Percentiles rank a stretch among this genome's conserved stretches.
Evolutionary conservation across 2,113 vertebrate species (phyloP).

Genomic region (Vidua chalybeata): DNA sequence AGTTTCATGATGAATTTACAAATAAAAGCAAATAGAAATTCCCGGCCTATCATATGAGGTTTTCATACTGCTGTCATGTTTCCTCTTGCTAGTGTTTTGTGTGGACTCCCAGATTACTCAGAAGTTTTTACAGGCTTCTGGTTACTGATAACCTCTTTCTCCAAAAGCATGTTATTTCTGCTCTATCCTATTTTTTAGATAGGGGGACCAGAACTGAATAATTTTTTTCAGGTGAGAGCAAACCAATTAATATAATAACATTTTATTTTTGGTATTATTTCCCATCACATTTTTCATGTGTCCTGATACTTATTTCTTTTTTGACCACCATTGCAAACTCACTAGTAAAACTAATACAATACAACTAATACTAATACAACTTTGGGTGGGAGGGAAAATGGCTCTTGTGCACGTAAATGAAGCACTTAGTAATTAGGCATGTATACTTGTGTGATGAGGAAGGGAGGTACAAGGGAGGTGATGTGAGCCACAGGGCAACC

Average conservation of each 20-base stretch:
- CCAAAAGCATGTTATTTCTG: slow-evolving; percentile 5
- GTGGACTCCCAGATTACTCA: background rate
- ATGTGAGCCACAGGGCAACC: background rate
- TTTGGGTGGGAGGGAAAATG: background rate
- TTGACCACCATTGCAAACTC: background rate
- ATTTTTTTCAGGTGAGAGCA: slow-evolving; percentile 41
- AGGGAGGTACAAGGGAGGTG: background rate
- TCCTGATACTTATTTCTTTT: background rate
- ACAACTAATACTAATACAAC: background rate
- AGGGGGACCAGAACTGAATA: slow-evolving; percentile 45
- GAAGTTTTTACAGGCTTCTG: background rate
- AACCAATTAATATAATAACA: background rate
- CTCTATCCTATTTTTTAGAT: slow-evolving; percentile 31
- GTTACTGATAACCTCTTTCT: background rate
- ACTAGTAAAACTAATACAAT: background rate
- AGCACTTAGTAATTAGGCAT: background rate
- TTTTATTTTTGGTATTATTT: slow-evolving; percentile 8
- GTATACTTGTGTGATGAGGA: background rate
- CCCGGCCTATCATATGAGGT: background rate
- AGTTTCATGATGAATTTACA: background rate
- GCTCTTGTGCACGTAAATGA: background rate
- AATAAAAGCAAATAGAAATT: background rate
- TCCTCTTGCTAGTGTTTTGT: background rate
- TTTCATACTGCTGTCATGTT: background rate
- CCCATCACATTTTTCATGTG: background rate